Evolutionary conservation across 2,888 invertebrate species (phyloP).

Genomic region (Zootermopsis nevadensis): DNA sequence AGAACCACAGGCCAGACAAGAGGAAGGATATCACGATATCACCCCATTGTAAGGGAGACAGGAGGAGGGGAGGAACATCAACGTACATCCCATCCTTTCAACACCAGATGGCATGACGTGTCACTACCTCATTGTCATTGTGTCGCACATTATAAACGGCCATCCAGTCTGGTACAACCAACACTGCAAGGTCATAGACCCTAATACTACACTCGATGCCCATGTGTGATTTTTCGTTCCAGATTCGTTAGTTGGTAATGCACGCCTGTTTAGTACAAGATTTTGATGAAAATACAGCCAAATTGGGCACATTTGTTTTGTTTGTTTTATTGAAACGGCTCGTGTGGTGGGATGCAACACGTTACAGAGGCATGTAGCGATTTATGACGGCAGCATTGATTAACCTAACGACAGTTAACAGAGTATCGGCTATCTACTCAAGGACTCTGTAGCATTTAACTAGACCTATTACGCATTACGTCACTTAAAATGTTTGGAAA

Average conservation of each 20-base stretch:
- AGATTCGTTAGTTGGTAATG: background rate
- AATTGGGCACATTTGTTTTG: no score
- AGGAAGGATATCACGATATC: slow-evolving; percentile 1
- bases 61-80: background rate
- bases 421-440: no score
- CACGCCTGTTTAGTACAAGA: background rate
- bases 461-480: no score
- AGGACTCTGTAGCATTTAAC: no score
- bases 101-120: slow-evolving; percentile 26
- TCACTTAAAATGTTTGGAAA: no score
- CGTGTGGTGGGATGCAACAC: no score
- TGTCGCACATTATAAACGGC: slow-evolving; percentile 9
- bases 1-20: background rate
- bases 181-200: background rate
- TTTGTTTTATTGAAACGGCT: no score
- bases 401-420: no score
- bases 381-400: no score
- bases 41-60: background rate
- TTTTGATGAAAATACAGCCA: no score
- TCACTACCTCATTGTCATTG: slow-evolving; percentile 29
- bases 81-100: slow-evolving; percentile 24
- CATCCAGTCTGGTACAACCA: background rate
- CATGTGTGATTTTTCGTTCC: background rate
- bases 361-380: no score
- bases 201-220: background rate